Base-by-base conservation (phyloP, 2,113 vertebrate species). In the Phoxinus phoxinus region DNA sequence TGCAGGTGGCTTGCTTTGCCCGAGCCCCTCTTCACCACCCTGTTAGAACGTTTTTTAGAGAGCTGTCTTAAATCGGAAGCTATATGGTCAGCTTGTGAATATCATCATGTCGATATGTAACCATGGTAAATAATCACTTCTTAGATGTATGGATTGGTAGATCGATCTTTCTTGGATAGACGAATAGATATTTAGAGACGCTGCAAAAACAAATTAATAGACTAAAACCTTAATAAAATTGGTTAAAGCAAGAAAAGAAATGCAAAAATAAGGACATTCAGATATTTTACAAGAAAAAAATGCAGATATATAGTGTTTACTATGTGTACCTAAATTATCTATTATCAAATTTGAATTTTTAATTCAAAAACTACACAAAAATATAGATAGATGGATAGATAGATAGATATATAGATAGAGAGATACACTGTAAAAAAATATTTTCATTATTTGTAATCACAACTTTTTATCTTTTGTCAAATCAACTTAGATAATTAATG, bases 1-100 rank as follows among this genome's bases (percentile, higher is more conserved):
- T 23, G 56, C 46, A 30, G 85, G 9, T 82, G 80, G 80, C 46
- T 41, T 84, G 76, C 67, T 78, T 77, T 46, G 32, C 59, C 13
- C 10, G 17, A 63, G 30, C 27, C 21, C 13, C 4, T 77, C 48
- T 69, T 25, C 76, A 25, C 35, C 44, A 44, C 44, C 59, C 9
- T 4, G 11, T 35, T 9, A 35, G n/a, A 56, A n/a, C 19, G 3
- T n/a, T 63, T 80, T 80, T 44, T 63, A 44, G 23, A 63, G 51
- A 78, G 11, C 30, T 3, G 75, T 58, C 10, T 21, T 56, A 19
- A 58, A 56, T 77, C 9, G 23, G 27, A 56, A 35, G 48, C 35
- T 58, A 23, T 56, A 35, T 19, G 1, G 51, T 6, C 10, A 44
- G 30, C 21, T 77, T 19, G 48, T 76, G 3, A 56, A 56, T 72